Percentiles rank a stretch among this genome's conserved stretches.
Conservation (phyloP, 1,140 invertebrate genomes). For the Scaptodrosophila lebanonensis region DNA sequence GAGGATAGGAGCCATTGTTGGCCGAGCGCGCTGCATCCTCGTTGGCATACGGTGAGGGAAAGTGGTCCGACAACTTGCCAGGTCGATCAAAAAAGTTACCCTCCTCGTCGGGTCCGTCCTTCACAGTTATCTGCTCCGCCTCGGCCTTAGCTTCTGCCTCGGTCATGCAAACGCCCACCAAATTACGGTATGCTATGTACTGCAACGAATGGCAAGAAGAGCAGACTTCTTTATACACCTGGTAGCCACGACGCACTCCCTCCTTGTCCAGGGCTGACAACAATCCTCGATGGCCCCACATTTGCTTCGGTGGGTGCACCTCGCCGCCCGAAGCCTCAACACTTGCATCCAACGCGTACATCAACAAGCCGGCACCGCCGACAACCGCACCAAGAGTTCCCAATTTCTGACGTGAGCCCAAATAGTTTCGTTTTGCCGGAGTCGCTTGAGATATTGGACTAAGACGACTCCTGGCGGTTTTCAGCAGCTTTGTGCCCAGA, state of each 20-base stretch:
- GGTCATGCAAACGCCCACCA: slow-evolving; percentile 92
- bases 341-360: slow-evolving; percentile 91
- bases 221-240: slow-evolving; percentile 99
- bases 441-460: slow-evolving; percentile 9
- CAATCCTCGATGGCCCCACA: slow-evolving; percentile 88
- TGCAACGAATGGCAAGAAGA: slow-evolving; percentile 97
- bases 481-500: slow-evolving; percentile 21
- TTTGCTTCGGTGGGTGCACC: slow-evolving; percentile 87
- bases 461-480: slow-evolving; percentile 7
- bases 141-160: slow-evolving; percentile 95
- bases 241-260: slow-evolving; percentile 94
- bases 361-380: slow-evolving; percentile 86
- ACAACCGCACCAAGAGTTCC: slow-evolving; percentile 82
- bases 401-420: slow-evolving; percentile 6
- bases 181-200: slow-evolving; percentile 93
- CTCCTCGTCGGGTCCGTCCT: slow-evolving; percentile 94
- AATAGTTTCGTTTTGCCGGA: neutral
- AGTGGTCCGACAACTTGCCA: slow-evolving; percentile 94
- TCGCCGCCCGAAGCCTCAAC: slow-evolving; percentile 88
- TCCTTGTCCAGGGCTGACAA: slow-evolving; percentile 88
- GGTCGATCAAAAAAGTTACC: slow-evolving; percentile 95
- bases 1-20: slow-evolving; percentile 95
- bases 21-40: slow-evolving; percentile 96
- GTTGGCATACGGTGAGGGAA: slow-evolving; percentile 94
- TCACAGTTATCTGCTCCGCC: slow-evolving; percentile 90